Base-by-base conservation (phyloP, 2,113 vertebrate species). In the Dicerorhinus sumatrensis region DNA sequence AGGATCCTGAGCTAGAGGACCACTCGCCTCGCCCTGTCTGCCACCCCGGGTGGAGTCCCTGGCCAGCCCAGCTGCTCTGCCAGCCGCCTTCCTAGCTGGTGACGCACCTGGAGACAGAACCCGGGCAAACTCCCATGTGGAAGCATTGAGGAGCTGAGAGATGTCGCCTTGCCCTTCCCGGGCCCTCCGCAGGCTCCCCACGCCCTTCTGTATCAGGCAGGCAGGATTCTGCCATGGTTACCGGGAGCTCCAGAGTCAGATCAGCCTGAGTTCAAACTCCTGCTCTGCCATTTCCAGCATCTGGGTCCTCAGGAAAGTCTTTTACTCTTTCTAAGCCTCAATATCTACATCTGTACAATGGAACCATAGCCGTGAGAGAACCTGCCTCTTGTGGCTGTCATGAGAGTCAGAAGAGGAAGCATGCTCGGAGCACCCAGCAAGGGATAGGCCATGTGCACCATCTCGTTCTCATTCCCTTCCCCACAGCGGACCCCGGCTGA, bases 401-500 rank as follows among this genome's bases (percentile, higher is more conserved):
- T 18, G 17, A 31, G 16, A 33, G 21, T 29, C 36, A 3, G 4
- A 42, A 3, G 27, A 12, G 31, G 20, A 0, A 1, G 27, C 0
- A 0, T 3, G n/a, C 6, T 23, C 21, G 12, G 5, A 3, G 56
- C 4, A 9, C 14, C 62, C 42, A 5, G 70, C 27, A 3, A 21
- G 51, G 3, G 1, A 25, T n/a, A 16, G 36, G 36, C 65, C 46
- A 18, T 17, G 8, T 0, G 13, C 11, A 10, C 81, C 27, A 1
- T 0, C 81, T 11, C 33, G 0, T 8, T 12, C 82, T 25, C 27
- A 23, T 36, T 18, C 60, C 18, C 1, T 5, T 2, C 25, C 31
- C 17, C 18, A 8, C 1, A 11, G 31, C 20, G 0, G 3, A 5
- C 27, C 29, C 46, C 12, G 17, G 54, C 12, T 2, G 25, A 0